Evolutionary conservation across 2,888 invertebrate species (phyloP), one percentile per base, ranked within the genome.

Genomic region (Rosalia funebris): DNA sequence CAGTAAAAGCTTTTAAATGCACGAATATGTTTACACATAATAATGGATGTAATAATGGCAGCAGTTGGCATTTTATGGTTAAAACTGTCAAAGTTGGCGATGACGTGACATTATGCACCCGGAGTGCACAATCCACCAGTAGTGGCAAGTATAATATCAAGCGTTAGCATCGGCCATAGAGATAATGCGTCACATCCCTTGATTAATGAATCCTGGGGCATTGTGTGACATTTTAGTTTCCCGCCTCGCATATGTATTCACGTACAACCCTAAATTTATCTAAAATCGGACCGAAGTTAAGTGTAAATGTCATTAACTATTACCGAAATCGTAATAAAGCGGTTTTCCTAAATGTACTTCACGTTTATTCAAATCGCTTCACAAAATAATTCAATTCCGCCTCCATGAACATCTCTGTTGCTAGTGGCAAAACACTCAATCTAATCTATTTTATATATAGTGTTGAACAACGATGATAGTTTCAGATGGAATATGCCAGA

Each of bases 141-240:
- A 14, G 14, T 15, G 14, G 39, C 11, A 46, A 46, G 34, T 50
- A 36, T 31, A 57, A 60, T 65, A 65, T 64, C 63, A 63, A 55
- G 2, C 62, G 57, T 58, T 63, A 62, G 60, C 52, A 69, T 68
- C 66, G 66, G 65, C 65, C 57, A 70, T 71, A 62, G 66, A 74
- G 77, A 76, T 78, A 77, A 73, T 72, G 72, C 75, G 69, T 75
- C 75, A 71, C 75, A 75, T 76, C 75, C 69, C 71, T 70, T 77
- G 77, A 78, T 78, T 77, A 77, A 78, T 78, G 76, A 75, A 65
- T 70, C 61, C 67, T 61, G 58, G 71, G 71, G 75, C 66, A 71
- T 73, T 74, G 74, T 73, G 67, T 70, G 73, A 71, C 71, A 73
- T 74, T 72, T 73, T 66, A 70, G 71, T 71, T 66, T 70, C 68